Evolutionary conservation across 2,888 invertebrate species (phyloP).

Genomic region (Cerastoderma edule): DNA sequence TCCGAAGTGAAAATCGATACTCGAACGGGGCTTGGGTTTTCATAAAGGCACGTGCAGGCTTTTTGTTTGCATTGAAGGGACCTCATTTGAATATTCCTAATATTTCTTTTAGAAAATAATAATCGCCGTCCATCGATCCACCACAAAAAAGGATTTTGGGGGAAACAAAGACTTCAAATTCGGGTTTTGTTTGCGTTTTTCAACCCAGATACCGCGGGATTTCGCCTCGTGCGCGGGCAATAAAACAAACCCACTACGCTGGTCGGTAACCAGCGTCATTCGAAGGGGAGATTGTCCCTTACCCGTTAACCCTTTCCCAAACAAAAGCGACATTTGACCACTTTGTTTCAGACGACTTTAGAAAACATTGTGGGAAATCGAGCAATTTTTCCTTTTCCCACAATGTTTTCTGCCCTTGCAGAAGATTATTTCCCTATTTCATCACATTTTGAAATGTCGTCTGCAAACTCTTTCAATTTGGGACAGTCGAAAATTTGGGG

Average conservation of each 20-base stretch:
- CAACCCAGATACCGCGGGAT: constrained; percentile 16
- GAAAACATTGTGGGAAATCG: too few species aligned
- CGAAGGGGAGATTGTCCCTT: background rate
- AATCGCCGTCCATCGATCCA: constrained; percentile 38
- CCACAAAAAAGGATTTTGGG: constrained; percentile 34
- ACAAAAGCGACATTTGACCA: too few species aligned
- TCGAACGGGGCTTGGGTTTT: constrained; percentile 9
- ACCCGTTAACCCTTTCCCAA: too few species aligned
- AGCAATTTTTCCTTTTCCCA: too few species aligned
- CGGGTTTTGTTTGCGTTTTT: constrained; percentile 23
- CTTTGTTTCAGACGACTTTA: too few species aligned
- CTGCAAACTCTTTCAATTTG: too few species aligned
- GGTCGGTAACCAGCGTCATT: background rate
- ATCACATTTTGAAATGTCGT: too few species aligned
- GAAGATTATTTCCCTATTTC: too few species aligned
- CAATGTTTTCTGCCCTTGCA: too few species aligned
- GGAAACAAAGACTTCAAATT: constrained; percentile 48
- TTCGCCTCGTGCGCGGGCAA: constrained; percentile 18
- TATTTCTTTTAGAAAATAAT: constrained; percentile 50
- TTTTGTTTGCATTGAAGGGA: constrained; percentile 28
- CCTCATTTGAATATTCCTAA: constrained; percentile 34
- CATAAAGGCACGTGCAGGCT: constrained; percentile 14
- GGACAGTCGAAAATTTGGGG: too few species aligned
- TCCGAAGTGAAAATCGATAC: constrained; percentile 25
- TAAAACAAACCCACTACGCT: constrained; percentile 18